Base-by-base conservation (phyloP, 1,140 invertebrate species). In the Drosophila teissieri region DNA sequence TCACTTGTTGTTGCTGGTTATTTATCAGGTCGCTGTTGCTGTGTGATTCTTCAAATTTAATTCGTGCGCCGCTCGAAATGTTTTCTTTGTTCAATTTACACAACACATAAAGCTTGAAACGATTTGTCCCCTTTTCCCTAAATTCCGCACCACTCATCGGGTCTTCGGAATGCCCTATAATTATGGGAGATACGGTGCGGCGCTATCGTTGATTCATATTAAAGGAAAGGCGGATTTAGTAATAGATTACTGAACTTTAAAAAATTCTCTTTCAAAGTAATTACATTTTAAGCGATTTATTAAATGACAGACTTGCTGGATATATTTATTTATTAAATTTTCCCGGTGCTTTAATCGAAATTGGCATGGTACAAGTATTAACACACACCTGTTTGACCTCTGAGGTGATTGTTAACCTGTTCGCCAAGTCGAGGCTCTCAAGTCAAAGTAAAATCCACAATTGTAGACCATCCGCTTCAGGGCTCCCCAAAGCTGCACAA, bases 1-100 rank as follows among this genome's bases (percentile, higher is more conserved):
- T 36, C 46, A 22, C 22, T 22, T 22, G 22, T 22, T 22, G 22
- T 22, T 22, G 22, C 2, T 22, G 22, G 2, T 22, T 22, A 22
- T 22, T 3, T 22, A 22, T 22, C 22, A 22, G 22, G 22, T 22
- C 22, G 46, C 24, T 48, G 46, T 51, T 40, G 12, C 48, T 58
- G n/a, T 17, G 68, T 22, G 55, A 58, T 73, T 80, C 77, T 85
- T 65, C 63, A 82, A 78, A 81, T 85, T 79, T 73, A 69, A 53
- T 76, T 88, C 70, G 83, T 76, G 74, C 48, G 24, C 45, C 48
- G 39, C 57, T 49, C 80, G 65, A 75, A 81, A 78, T 68, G 69
- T 86, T 86, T 63, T 57, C 46, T 62, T 79, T 73, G 61, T 61
- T 52, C 68, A 78, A 74, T 74, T 78, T 65, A 67, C 56, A 55